Evolutionary conservation across 2,888 invertebrate species (phyloP).

Genomic region (Megaustenia siamemsis): DNA sequence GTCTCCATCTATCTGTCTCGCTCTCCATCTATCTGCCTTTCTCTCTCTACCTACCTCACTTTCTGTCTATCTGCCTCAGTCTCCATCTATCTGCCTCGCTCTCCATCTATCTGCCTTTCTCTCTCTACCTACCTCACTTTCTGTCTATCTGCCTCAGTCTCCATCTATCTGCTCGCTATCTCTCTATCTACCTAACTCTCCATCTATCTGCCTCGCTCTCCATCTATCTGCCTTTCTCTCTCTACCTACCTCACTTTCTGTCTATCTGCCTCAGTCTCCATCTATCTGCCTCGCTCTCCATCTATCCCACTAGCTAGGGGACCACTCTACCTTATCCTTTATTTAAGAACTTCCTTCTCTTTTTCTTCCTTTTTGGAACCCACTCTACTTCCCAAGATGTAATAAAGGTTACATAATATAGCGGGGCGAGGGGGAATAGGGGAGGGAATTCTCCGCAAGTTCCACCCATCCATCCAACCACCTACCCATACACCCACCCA

Average conservation of each 20-base stretch:
- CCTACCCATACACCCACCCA: too few relatives aligned
- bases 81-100: constrained; percentile 44
- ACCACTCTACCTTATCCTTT: background rate
- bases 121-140: constrained; percentile 49
- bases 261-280: background rate
- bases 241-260: background rate
- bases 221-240: background rate
- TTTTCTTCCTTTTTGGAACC: too few relatives aligned
- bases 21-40: background rate
- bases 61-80: constrained; percentile 53
- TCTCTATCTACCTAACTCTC: constrained; percentile 39
- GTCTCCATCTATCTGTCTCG: background rate
- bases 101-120: constrained; percentile 41
- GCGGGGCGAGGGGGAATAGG: too few relatives aligned
- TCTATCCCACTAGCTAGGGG: background rate
- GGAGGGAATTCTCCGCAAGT: too few relatives aligned
- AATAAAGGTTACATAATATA: too few relatives aligned
- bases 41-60: constrained; percentile 16
- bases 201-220: background rate
- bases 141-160: constrained; percentile 43
- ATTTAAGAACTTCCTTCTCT: too few relatives aligned
- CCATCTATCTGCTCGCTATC: constrained; percentile 37
- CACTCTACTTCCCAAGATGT: too few relatives aligned
- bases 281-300: background rate
- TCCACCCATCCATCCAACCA: too few relatives aligned